Percentiles rank a stretch among this genome's conserved stretches.
These are phyloP conservation scores for Danio tinwini DNA, from an alignment of 2,797 vertebrate genomes.

Conservation along the genomic window DNA sequence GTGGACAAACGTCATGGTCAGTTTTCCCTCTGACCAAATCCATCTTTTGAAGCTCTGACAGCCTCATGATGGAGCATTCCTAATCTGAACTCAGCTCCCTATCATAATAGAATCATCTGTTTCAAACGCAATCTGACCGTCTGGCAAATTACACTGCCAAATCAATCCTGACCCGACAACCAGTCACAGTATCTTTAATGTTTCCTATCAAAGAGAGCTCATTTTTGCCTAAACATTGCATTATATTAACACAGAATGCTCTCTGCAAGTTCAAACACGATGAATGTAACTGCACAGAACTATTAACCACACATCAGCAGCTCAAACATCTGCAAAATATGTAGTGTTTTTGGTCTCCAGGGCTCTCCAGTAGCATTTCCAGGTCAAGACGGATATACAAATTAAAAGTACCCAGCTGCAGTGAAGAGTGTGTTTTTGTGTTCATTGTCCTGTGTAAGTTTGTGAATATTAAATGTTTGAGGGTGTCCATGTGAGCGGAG, in stretches of 20 bases:
- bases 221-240: neutral
- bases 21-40: conserved; percentile 7
- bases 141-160: neutral
- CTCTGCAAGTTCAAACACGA: conserved; percentile 9
- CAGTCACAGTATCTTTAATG: neutral
- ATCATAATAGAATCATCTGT: conserved; percentile 39
- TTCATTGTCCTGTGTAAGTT: conserved; percentile 22
- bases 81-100: neutral
- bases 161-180: neutral
- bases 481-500: conserved; percentile 12
- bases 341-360: neutral
- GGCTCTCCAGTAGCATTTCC: conserved; percentile 20
- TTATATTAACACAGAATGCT: neutral
- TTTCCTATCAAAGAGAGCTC: conserved; percentile 2
- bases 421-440: conserved; percentile 17
- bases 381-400: conserved; percentile 14
- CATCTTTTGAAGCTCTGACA: conserved; percentile 20
- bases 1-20: neutral
- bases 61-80: conserved; percentile 11
- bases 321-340: conserved; percentile 25
- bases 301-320: neutral
- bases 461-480: conserved; percentile 19
- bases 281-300: neutral
- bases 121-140: conserved; percentile 1
- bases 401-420: neutral